A percentile compares a stretch with the other conserved stretches of the same genome.
Conservation (phyloP, 2,888 invertebrate species). For the Operophtera brumata region DNA sequence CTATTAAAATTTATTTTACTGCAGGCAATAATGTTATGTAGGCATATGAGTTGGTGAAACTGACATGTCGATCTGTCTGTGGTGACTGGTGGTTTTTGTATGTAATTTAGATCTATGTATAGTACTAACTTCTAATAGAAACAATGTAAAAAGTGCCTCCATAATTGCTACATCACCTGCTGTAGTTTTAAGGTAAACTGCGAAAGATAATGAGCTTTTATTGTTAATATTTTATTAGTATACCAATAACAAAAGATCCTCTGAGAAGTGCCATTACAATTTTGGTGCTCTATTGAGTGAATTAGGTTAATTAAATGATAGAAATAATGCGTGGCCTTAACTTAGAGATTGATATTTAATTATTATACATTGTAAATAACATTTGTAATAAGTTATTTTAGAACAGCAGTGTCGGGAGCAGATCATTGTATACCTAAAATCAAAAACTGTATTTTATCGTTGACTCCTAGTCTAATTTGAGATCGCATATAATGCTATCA, state of each 20-base stretch:
- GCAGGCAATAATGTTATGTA: too few species aligned
- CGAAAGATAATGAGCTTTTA: slow-evolving; percentile 41
- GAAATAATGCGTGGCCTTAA: slow-evolving; percentile 61
- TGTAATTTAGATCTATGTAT: slow-evolving; percentile 17
- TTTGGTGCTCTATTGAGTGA: slow-evolving; percentile 54
- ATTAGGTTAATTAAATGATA: slow-evolving; percentile 39
- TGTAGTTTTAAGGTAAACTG: slow-evolving; percentile 37
- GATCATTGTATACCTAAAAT: slow-evolving; percentile 50
- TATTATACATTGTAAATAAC: slow-evolving; percentile 69
- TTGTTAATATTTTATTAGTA: slow-evolving; percentile 15
- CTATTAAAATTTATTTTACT: too few species aligned
- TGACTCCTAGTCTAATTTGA: slow-evolving; percentile 67
- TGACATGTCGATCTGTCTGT: too few species aligned
- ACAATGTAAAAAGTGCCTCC: slow-evolving; percentile 47
- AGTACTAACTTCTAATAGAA: neutral
- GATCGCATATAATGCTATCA: slow-evolving; percentile 74
- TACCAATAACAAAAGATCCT: slow-evolving; percentile 34
- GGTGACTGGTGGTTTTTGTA: neutral
- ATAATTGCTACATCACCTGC: slow-evolving; percentile 43
- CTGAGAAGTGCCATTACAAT: slow-evolving; percentile 42
- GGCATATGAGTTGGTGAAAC: neutral
- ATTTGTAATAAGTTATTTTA: slow-evolving; percentile 49
- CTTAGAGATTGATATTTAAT: slow-evolving; percentile 47
- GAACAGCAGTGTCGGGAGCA: slow-evolving; percentile 48
- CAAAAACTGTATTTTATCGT: slow-evolving; percentile 60